Evolutionary conservation across 2,797 vertebrate species (phyloP), one percentile per base, ranked within the genome.

Genomic region (Caiman crocodilus): DNA sequence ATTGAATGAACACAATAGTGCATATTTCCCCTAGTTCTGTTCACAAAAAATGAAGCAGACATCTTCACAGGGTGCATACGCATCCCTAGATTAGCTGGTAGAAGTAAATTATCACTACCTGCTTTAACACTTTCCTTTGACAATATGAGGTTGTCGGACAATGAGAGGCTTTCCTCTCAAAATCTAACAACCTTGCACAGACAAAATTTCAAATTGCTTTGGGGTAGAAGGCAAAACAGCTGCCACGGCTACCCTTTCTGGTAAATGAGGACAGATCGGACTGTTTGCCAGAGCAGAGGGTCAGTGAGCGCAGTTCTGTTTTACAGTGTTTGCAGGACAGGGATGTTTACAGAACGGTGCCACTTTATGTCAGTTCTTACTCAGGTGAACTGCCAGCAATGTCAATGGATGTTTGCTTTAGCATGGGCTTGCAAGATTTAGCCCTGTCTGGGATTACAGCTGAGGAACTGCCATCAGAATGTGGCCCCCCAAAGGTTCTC

Each of bases 151-250:
- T 8, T 18, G 11, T 7, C 18, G 58, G 59, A 85, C 74, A 42
- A 56, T n/a, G 78, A 10, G 3, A 18, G 58, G 13, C 21, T 1
- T 11, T 64, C 64, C 11, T 14, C 59, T 30, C 30, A 4, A 30
- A 12, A 2, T 3, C 13, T 61, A 0, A 0, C 3, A 9, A 4
- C 10, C 12, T 2, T 55, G 50, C 18, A 79, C 69, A 57, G 14
- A 23, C 5, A 18, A 30, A 75, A 63, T 67, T 69, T 73, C 67
- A 18, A 3, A 0, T 17, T 4, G 26, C 74, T 18, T 35, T 14
- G 50, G 16, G 42, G 28, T 28, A 30, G 1, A 30, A 30, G 25
- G 69, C 18, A 50, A 20, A 1, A 64, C 14, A 76, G 25, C 42
- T 63, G 35, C 6, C 30, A 56, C 21, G 32, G 32, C 56, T 4